phyloP scores from a whole-genome alignment of 2,113 vertebrate species.

The Brachypodius melanocephalos region DNA sequence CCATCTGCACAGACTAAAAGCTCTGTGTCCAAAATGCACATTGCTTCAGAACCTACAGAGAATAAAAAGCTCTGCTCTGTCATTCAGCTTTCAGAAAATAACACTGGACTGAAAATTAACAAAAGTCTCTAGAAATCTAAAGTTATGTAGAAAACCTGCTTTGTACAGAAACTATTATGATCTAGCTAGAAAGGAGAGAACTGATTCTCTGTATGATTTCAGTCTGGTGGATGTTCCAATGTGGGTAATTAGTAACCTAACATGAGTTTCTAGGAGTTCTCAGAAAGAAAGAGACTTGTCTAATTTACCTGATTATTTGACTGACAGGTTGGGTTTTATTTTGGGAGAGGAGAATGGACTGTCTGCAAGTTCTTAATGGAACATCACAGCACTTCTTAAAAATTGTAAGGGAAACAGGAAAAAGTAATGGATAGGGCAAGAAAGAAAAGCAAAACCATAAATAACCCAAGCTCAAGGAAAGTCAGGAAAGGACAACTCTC shows the following conservation, averaged over 20 bases:
- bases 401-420: not conserved
- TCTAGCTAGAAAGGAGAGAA: not conserved
- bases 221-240: not conserved
- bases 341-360: not conserved
- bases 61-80: not conserved
- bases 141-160: not conserved
- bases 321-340: not conserved
- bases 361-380: not conserved
- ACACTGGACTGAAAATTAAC: not conserved
- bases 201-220: not conserved
- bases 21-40: not conserved
- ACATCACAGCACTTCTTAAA: not conserved
- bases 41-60: not conserved
- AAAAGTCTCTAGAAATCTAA: not conserved
- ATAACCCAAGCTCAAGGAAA: not conserved
- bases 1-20: not conserved
- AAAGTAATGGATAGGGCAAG: not conserved
- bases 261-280: not conserved
- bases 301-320: not conserved
- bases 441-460: not conserved
- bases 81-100: not conserved
- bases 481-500: not conserved
- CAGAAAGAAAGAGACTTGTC: not conserved
- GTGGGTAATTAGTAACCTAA: not conserved
- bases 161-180: not conserved